Evolutionary conservation across 2,113 vertebrate species (phyloP).

Genomic region (Gnathonemus longibarbis): DNA sequence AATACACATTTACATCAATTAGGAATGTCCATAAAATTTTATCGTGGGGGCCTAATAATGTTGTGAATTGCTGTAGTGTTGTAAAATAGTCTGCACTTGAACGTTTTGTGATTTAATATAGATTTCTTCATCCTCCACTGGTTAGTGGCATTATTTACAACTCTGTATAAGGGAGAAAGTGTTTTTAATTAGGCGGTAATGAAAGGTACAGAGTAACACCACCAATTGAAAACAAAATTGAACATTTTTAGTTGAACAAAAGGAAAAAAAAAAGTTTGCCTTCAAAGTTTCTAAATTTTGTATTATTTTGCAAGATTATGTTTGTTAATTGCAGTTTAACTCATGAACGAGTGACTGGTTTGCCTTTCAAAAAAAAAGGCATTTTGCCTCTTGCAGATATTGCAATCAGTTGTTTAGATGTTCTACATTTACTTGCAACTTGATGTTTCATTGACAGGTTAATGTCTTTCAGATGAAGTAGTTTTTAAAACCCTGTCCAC

Average conservation of each 20-base stretch:
- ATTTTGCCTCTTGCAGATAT: not conserved
- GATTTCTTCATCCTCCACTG: not conserved
- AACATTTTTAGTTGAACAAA: not conserved
- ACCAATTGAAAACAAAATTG: not conserved
- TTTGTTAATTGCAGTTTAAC: not conserved
- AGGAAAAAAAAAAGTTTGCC: not conserved
- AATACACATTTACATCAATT: not conserved
- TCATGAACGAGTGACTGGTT: not conserved
- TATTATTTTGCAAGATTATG: not conserved
- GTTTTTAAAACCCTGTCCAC: not conserved
- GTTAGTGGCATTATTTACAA: not conserved
- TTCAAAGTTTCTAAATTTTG: not conserved
- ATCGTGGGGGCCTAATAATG: not conserved
- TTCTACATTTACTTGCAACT: not conserved
- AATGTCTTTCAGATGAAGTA: not conserved
- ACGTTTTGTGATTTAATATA: not conserved
- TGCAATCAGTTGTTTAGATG: not conserved
- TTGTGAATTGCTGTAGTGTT: not conserved
- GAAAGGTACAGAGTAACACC: not conserved
- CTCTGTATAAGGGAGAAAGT: not conserved
- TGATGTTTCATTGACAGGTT: not conserved
- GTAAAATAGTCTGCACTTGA: not conserved
- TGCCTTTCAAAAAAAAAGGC: not conserved
- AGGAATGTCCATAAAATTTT: not conserved
- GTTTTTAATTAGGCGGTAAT: not conserved